Base-by-base conservation (phyloP, 2,113 vertebrate genomes). In the Sinocyclocheilus maitianheensis region DNA sequence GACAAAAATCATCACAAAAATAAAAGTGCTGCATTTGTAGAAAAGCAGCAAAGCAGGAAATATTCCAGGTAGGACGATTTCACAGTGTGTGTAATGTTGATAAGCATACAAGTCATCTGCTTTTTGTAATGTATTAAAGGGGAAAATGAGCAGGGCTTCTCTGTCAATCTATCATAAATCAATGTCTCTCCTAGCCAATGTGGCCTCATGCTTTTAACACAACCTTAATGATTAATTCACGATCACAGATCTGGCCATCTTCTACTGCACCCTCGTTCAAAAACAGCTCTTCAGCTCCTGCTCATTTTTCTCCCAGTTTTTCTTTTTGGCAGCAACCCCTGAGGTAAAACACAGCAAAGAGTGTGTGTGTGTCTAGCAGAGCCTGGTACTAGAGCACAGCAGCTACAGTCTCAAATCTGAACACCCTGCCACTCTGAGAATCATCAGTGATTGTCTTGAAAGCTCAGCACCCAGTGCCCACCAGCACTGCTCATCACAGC, bases 191-290 rank as follows among this genome's bases (percentile, higher is more conserved):
- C 34, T 16, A 78, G 85, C 71, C 43, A 58, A 30, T 60, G 43
- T 40, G 67, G 43, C 84, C 88, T 34, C 16, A 34, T 72, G 85
- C 75, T 88, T 91, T 89, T 77, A 91, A 90, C 85, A 82, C 76
- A 85, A 82, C 89, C 79, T 81, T 20, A 88, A 83, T 92, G 87
- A 93, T 91, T 90, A 89, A 91, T 90, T 90, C 85, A 90, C 85
- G 8, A 87, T 84, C 84, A 26, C 26, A 46, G 62, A 37, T 82
- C n/a, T 60, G 24, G 63, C 60, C n/a, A 67, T 77, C 48, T 62
- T 46, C 18, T 13, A 48, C 20, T 48, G 43, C 4, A 22, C 53
- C 7, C 34, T 85, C 10, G 14, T 37, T 26, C n/a, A n/a, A 63
- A n/a, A 7, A 48, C 65, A 67, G n/a, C 43, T 24, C 67, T 55